These are phyloP conservation scores for Glaucomys volans DNA, from an alignment of 2,113 vertebrate genomes.

Conservation along the genomic window DNA sequence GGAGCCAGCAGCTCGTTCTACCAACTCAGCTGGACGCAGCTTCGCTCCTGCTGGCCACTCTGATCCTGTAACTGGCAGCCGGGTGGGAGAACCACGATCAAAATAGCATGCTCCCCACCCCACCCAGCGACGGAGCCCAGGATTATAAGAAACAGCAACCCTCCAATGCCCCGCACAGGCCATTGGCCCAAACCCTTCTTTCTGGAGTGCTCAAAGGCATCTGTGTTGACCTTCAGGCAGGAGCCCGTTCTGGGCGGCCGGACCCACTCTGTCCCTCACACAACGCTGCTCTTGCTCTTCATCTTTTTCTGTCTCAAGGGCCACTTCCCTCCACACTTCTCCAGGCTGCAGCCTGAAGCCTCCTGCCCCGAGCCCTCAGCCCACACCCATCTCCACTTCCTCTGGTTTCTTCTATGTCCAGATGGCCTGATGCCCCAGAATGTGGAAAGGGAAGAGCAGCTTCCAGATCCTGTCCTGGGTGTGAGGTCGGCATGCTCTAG, in stretches of 20 bases:
- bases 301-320: background rate
- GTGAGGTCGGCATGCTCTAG: background rate
- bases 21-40: no score
- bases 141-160: no score
- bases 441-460: background rate
- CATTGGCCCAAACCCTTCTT: background rate
- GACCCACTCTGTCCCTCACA: background rate
- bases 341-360: no score
- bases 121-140: fast-evolving
- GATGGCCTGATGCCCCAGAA: background rate
- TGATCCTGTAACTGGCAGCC: no score
- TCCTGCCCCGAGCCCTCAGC: background rate
- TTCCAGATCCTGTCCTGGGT: background rate
- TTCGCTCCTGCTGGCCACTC: background rate
- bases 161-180: fast-evolving
- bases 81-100: fast-evolving
- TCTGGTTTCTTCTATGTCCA: background rate
- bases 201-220: background rate
- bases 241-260: background rate
- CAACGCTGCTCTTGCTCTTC: background rate
- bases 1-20: fast-evolving
- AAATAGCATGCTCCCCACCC: fast-evolving
- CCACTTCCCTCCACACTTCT: no score
- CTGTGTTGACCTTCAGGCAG: background rate
- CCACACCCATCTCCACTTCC: fast-evolving